These are phyloP conservation scores for Andrena bucephala DNA, from an alignment of 2,888 invertebrate species.

Conservation along the genomic window DNA sequence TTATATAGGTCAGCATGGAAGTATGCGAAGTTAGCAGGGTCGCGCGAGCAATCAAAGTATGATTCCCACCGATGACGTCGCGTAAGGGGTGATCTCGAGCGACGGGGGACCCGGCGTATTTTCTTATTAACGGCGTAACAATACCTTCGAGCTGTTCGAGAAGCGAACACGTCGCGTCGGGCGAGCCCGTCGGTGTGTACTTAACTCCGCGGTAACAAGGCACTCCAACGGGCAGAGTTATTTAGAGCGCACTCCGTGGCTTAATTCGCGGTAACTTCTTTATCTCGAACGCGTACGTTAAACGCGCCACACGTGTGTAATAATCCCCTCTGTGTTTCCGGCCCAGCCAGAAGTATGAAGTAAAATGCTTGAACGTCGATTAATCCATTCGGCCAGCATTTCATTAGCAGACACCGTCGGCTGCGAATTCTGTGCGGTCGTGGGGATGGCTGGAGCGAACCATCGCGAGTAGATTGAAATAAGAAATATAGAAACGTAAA, in stretches of 20 bases:
- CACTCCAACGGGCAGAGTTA: constrained; percentile 18
- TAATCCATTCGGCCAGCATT: no score
- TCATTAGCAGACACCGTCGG: no score
- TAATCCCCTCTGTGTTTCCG: neutral
- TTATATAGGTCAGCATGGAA: constrained; percentile 27
- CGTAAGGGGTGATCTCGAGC: neutral
- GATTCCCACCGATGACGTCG: constrained; percentile 6
- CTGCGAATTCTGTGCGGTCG: no score
- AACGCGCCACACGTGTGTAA: constrained; percentile 15
- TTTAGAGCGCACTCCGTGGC: constrained; percentile 9
- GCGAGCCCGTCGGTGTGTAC: constrained; percentile 7
- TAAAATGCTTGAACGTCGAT: neutral
- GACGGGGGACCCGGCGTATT: constrained; percentile 25
- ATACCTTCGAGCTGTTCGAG: constrained; percentile 30
- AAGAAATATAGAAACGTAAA: no score
- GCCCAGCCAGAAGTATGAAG: neutral
- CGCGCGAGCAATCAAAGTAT: constrained; percentile 12
- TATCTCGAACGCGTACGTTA: constrained; percentile 15
- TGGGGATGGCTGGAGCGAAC: no score
- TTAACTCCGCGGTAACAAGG: constrained; percentile 29
- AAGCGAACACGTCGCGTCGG: constrained; percentile 13
- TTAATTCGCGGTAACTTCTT: constrained; percentile 26
- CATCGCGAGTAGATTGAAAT: no score
- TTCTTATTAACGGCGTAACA: constrained; percentile 49
- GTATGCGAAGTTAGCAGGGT: constrained; percentile 5